phyloP scores from a whole-genome alignment of 2,113 vertebrate species.

The Parus major region DNA sequence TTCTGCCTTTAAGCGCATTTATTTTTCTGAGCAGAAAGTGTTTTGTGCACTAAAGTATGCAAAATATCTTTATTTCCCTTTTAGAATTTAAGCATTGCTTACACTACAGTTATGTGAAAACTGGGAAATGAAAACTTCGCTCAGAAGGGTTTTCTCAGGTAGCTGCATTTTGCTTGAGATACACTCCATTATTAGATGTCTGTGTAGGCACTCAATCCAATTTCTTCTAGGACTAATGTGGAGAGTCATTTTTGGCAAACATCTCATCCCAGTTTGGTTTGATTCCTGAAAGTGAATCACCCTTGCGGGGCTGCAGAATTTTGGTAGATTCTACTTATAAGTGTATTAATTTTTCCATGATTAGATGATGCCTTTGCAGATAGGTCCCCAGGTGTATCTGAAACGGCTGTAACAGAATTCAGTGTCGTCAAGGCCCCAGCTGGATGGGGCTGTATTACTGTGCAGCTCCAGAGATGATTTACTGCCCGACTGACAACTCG shows the following conservation, averaged over 20 bases:
- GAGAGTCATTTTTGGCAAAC: not conserved
- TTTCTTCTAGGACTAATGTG: not conserved
- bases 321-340: not conserved
- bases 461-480: conserved; percentile 50
- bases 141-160: not conserved
- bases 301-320: not conserved
- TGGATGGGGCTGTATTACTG: not conserved
- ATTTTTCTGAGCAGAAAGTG: not conserved
- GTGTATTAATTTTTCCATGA: not conserved
- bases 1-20: not conserved
- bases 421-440: not conserved
- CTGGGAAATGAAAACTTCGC: not conserved
- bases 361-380: not conserved
- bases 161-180: not conserved
- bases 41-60: not conserved
- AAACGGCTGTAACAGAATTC: not conserved
- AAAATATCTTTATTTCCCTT: not conserved
- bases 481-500: conserved; percentile 67
- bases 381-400: not conserved
- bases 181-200: not conserved
- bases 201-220: not conserved
- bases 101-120: not conserved
- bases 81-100: not conserved
- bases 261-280: not conserved
- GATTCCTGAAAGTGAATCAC: not conserved